phyloP scores from a whole-genome alignment of 2,888 invertebrate species.

The Chironomus tentans region DNA sequence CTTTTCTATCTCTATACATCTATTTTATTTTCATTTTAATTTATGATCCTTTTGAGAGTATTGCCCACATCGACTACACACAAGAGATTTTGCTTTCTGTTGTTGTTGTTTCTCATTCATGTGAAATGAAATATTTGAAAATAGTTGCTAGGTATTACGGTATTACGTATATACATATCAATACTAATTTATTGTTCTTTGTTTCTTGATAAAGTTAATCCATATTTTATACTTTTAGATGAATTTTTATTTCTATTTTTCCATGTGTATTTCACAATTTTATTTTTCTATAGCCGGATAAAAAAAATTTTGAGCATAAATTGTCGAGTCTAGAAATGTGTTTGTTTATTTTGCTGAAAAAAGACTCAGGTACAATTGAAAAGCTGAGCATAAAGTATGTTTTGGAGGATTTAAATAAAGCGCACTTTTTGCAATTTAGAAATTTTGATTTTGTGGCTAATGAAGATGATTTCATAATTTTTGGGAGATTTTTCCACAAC shows the following conservation, averaged over 20 bases:
- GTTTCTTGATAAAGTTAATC: not conserved
- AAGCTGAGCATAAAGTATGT: not conserved
- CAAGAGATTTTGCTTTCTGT: not conserved
- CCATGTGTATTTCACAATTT: not conserved
- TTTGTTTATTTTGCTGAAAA: not conserved
- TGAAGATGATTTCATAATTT: too few species aligned
- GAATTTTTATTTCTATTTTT: not conserved
- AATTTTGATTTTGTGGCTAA: too few species aligned
- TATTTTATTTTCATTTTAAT: not conserved
- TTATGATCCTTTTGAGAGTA: not conserved
- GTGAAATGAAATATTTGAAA: too few species aligned
- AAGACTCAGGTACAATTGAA: not conserved
- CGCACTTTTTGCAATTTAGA: too few species aligned
- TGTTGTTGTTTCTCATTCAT: too few species aligned
- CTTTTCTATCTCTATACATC: too few species aligned
- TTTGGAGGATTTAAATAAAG: too few species aligned
- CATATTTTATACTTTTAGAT: not conserved
- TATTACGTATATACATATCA: not conserved
- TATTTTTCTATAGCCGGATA: not conserved
- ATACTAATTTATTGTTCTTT: slow-evolving; percentile 6
- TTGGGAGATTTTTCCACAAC: too few species aligned
- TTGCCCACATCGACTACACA: not conserved
- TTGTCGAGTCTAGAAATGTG: too few species aligned
- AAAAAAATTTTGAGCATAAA: too few species aligned
- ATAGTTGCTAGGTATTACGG: too few species aligned